These are phyloP conservation scores for Parelbella ahira DNA, from an alignment of 2,888 invertebrate genomes.

Conservation along the genomic window DNA sequence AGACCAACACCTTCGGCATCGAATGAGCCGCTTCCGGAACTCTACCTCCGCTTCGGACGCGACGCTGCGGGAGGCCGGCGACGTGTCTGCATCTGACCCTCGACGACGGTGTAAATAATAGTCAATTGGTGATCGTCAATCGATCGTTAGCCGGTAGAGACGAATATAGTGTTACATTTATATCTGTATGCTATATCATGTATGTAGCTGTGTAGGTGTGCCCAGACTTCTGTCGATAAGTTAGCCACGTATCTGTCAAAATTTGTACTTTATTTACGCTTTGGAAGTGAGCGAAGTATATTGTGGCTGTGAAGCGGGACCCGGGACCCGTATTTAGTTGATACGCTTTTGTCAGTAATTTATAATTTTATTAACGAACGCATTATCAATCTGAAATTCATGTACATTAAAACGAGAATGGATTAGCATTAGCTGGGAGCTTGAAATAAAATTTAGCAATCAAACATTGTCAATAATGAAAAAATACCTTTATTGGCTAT, in stretches of 20 bases:
- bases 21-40: slow-evolving; percentile 80
- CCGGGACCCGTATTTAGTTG: slow-evolving; percentile 58
- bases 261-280: slow-evolving; percentile 69
- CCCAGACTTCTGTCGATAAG: slow-evolving; percentile 34
- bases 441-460: slow-evolving; percentile 10
- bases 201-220: slow-evolving; percentile 47
- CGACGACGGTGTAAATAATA: slow-evolving; percentile 67
- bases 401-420: too few relatives aligned
- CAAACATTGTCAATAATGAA: slow-evolving; percentile 21
- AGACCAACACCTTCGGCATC: slow-evolving; percentile 97
- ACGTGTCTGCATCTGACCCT: too few relatives aligned
- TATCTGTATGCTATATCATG: slow-evolving; percentile 38
- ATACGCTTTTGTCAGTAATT: slow-evolving; percentile 74
- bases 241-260: slow-evolving; percentile 52
- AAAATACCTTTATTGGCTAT: slow-evolving; percentile 43
- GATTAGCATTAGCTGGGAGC: slow-evolving; percentile 1
- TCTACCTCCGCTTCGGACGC: slow-evolving; percentile 27
- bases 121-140: slow-evolving; percentile 66
- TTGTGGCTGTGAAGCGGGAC: slow-evolving; percentile 75
- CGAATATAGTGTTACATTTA: slow-evolving; percentile 47
- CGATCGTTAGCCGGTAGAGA: slow-evolving; percentile 48
- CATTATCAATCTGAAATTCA: too few relatives aligned
- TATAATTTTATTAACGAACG: slow-evolving; percentile 43
- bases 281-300: slow-evolving; percentile 69
- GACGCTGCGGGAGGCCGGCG: too few relatives aligned